Evolutionary conservation across 92 coral and sea anemone species (phyloP).

Genomic region (Porites evermanni): DNA sequence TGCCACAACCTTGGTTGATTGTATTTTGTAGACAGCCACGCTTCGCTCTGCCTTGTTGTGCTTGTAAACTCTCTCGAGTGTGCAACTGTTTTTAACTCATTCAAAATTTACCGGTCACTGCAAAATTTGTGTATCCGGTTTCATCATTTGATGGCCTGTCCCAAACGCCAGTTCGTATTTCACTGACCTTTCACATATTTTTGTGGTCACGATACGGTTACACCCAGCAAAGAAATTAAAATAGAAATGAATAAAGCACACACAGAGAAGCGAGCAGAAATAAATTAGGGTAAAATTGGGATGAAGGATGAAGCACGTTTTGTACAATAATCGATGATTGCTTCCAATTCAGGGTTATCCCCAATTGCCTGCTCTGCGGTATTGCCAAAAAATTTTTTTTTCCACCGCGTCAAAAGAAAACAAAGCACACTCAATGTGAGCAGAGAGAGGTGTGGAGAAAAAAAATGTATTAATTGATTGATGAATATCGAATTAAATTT

Average conservation of each 20-base stretch:
- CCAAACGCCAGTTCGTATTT: conserved; percentile 14
- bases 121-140: conserved; percentile 1
- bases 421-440: no score
- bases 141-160: conserved; percentile 16
- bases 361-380: no score
- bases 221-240: not conserved
- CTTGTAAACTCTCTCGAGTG: not conserved
- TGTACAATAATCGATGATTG: no score
- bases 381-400: no score
- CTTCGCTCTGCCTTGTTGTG: not conserved
- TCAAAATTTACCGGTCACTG: conserved; percentile 20
- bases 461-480: no score
- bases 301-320: no score
- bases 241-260: not conserved
- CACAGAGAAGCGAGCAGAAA: conserved; percentile 20
- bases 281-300: not conserved
- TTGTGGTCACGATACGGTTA: not conserved
- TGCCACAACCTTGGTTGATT: not conserved
- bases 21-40: not conserved
- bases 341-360: no score
- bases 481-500: no score
- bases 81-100: not conserved
- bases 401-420: no score
- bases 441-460: no score
- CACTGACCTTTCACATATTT: conserved; percentile 17